Evolutionary conservation across 2,888 invertebrate genomes (phyloP).

Genomic region (Watsonalla binaria): DNA sequence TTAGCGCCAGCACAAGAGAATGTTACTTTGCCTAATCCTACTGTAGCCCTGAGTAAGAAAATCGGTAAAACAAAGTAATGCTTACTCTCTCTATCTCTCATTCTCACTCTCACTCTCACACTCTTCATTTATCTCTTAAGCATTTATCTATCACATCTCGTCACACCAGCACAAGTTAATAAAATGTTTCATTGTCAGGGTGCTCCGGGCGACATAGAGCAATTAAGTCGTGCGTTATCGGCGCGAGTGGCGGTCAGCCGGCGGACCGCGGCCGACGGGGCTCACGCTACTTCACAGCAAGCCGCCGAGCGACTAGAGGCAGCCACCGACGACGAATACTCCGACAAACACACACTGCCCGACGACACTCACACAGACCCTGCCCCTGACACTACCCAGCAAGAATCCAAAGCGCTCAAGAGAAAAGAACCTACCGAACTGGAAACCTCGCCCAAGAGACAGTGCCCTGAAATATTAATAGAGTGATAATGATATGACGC

Average conservation of each 20-base stretch:
- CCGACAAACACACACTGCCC: conserved; percentile 37
- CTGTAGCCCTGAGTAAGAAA: too few relatives aligned
- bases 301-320: conserved; percentile 60
- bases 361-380: conserved; percentile 24
- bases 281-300: conserved; percentile 45
- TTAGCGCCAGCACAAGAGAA: too few relatives aligned
- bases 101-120: too few relatives aligned
- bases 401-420: conserved; percentile 9
- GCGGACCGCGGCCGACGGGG: conserved; percentile 20
- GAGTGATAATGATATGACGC: conserved; percentile 39
- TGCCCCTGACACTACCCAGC: conserved; percentile 1
- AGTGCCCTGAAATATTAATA: conserved; percentile 57
- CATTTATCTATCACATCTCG: too few relatives aligned
- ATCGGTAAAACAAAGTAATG: too few relatives aligned
- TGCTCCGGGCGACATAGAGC: conserved; percentile 58
- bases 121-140: too few relatives aligned
- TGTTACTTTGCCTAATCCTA: too few relatives aligned
- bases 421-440: conserved; percentile 58
- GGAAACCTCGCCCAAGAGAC: conserved; percentile 65
- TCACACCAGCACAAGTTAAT: too few relatives aligned
- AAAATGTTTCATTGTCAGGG: conserved; percentile 36
- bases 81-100: too few relatives aligned
- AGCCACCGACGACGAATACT: conserved; percentile 45
- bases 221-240: conserved; percentile 52
- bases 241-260: conserved; percentile 53